These are phyloP conservation scores for Agrypnia vestita DNA, from an alignment of 1,140 invertebrate species.

Conservation along the genomic window DNA sequence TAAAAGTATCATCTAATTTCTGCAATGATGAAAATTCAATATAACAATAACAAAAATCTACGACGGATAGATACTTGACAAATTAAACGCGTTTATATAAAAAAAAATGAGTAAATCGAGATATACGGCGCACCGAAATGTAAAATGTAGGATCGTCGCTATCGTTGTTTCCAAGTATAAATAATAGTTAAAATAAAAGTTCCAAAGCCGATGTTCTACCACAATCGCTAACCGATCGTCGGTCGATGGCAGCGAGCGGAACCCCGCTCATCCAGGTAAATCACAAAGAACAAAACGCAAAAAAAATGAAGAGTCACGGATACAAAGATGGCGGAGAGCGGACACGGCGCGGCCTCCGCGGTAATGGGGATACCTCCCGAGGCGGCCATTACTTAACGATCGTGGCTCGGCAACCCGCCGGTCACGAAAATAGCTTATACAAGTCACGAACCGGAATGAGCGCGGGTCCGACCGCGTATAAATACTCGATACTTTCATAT, in stretches of 20 bases:
- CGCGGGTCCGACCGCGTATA: constrained; percentile 35
- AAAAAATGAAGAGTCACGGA: constrained; percentile 38
- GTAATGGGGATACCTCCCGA: constrained; percentile 45
- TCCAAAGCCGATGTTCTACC: too few relatives aligned
- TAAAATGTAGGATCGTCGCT: too few relatives aligned
- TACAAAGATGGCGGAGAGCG: constrained; percentile 36
- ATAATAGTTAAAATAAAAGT: too few relatives aligned
- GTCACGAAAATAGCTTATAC: constrained; percentile 55
- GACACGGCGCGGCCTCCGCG: constrained; percentile 8
- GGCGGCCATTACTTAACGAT: constrained; percentile 47
- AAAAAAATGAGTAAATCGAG: too few relatives aligned
- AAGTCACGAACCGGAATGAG: constrained; percentile 56
- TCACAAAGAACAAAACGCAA: constrained; percentile 22
- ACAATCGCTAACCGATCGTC: neutral
- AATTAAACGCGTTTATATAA: too few relatives aligned
- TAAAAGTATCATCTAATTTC: too few relatives aligned
- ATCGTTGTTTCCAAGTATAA: too few relatives aligned
- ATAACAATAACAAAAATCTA: too few relatives aligned
- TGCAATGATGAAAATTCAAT: too few relatives aligned
- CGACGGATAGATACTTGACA: too few relatives aligned
- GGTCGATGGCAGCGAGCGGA: neutral
- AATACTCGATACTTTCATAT: constrained; percentile 46
- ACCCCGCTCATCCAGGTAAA: constrained; percentile 19
- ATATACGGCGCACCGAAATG: too few relatives aligned
- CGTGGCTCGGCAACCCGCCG: constrained; percentile 42